Evolutionary conservation across 2,797 vertebrate species (phyloP).

Genomic region (Trachurus trachurus): DNA sequence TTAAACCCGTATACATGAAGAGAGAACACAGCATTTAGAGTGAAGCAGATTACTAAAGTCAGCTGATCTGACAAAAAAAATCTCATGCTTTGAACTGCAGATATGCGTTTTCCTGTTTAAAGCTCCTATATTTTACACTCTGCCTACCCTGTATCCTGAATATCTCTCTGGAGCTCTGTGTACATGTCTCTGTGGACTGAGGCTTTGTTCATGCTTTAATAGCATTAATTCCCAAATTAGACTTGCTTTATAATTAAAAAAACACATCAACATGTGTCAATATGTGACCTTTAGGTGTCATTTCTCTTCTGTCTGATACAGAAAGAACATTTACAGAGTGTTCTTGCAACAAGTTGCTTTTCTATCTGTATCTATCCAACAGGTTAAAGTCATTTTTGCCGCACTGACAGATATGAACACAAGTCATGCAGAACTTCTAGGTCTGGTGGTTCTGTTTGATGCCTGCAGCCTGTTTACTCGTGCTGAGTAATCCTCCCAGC

Average conservation of each 20-base stretch:
- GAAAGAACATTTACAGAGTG: not conserved
- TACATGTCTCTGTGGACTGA: too few relatives aligned
- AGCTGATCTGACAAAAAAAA: not conserved
- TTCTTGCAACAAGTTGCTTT: not conserved
- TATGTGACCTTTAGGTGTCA: too few relatives aligned
- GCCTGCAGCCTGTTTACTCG: not conserved
- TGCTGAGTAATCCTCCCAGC: slow-evolving; percentile 3
- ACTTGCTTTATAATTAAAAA: too few relatives aligned
- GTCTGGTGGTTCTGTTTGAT: not conserved
- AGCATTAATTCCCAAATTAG: too few relatives aligned
- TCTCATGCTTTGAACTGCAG: not conserved
- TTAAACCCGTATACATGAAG: too few relatives aligned
- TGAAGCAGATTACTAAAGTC: not conserved
- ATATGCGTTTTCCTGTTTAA: not conserved
- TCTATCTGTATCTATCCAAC: not conserved
- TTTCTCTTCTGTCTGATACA: not conserved
- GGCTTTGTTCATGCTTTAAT: too few relatives aligned
- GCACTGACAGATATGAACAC: not conserved
- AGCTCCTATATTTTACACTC: not conserved
- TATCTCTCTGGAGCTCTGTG: too few relatives aligned
- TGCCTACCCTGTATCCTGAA: too few relatives aligned
- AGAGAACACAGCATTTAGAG: not conserved
- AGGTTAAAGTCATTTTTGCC: not conserved
- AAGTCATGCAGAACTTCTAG: not conserved
- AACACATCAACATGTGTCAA: too few relatives aligned